Conservation (phyloP, 2,113 vertebrate genomes). For the Semnopithecus entellus region DNA sequence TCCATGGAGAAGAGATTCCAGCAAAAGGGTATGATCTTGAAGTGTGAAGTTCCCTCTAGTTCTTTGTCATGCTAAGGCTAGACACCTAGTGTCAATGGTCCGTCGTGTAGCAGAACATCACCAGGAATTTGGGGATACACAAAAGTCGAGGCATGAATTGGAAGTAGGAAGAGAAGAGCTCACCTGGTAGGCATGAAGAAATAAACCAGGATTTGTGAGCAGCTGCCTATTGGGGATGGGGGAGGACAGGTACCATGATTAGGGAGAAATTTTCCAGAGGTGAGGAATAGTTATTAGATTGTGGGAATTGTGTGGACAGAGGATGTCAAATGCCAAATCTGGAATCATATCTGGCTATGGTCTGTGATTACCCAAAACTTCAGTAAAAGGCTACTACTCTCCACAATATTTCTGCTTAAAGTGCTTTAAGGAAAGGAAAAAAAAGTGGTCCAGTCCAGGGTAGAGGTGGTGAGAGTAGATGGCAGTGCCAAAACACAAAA, state of each 20-base stretch:
- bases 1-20: neutral
- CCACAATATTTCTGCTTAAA: neutral
- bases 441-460: neutral
- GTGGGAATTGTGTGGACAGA: neutral
- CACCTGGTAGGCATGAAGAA: neutral
- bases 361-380: neutral
- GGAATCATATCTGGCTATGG: neutral
- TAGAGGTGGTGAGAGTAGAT: neutral
- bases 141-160: neutral
- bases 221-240: neutral
- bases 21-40: neutral
- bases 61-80: neutral
- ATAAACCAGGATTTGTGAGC: neutral
- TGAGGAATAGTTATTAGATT: neutral
- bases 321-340: neutral
- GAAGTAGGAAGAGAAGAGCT: neutral
- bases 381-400: neutral
- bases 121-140: neutral
- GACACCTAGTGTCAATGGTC: fast-evolving
- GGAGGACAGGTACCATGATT: neutral
- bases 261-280: neutral
- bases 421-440: neutral
- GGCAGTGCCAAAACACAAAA: neutral
- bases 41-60: neutral
- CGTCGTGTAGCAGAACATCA: neutral